A percentile compares a stretch with the other conserved stretches of the same genome.
phyloP scores from a whole-genome alignment of 2,888 invertebrate species.

The Mamestra brassicae region DNA sequence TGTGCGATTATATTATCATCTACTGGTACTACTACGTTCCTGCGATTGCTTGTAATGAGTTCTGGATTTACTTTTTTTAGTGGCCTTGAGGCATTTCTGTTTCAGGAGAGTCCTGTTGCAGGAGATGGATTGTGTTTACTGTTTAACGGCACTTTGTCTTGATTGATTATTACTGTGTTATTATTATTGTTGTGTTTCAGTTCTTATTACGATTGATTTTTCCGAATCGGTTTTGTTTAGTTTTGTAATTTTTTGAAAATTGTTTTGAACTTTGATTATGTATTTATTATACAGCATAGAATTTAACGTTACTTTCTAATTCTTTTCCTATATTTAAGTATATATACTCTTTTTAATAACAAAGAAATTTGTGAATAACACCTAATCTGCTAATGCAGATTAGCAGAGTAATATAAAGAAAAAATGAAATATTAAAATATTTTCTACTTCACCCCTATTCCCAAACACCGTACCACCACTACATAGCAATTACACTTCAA shows the following conservation, averaged over 20 bases:
- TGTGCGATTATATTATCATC: conserved; percentile 53
- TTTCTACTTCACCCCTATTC: not conserved
- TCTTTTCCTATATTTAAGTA: no score
- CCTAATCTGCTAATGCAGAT: no score
- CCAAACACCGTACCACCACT: not conserved
- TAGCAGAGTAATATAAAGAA: no score
- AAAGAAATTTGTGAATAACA: no score
- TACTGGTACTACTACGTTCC: conserved; percentile 37
- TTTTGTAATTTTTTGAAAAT: not conserved
- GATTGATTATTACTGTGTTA: not conserved
- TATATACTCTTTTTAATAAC: no score
- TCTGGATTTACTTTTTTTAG: conserved; percentile 39
- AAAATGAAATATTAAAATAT: no score
- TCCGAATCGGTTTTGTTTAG: no score
- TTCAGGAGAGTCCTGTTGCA: conserved; percentile 4
- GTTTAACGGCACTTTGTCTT: not conserved
- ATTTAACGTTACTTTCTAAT: no score
- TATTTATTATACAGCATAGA: not conserved
- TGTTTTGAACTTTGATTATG: not conserved
- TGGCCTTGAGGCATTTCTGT: conserved; percentile 42
- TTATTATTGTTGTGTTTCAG: not conserved
- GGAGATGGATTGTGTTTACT: not conserved
- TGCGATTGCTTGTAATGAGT: conserved; percentile 56
- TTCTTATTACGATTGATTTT: no score
- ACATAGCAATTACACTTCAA: conserved; percentile 39